Conservation (phyloP, 35 echinoderm and acorn worm genomes). For the Patiria miniata region DNA sequence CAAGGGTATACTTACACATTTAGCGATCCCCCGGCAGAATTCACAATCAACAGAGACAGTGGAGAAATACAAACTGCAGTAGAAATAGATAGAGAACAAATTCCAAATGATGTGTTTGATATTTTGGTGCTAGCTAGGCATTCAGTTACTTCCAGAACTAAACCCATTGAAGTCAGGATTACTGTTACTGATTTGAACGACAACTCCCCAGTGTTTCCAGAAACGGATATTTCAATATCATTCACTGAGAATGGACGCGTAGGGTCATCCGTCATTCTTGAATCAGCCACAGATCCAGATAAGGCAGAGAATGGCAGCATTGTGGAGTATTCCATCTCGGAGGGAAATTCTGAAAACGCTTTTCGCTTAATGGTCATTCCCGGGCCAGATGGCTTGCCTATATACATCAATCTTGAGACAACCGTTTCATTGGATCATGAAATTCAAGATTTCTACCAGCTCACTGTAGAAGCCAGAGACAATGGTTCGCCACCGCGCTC, state of each 20-base stretch:
- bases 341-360: conserved; percentile 62
- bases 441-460: conserved; percentile 74
- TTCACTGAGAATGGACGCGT: conserved; percentile 79
- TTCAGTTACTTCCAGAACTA: conserved; percentile 33
- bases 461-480: conserved; percentile 79
- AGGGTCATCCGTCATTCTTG: conserved; percentile 67
- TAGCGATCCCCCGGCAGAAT: conserved; percentile 53
- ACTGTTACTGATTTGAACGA: conserved; percentile 91
- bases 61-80: conserved; percentile 71
- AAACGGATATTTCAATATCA: conserved; percentile 48
- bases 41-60: conserved; percentile 64
- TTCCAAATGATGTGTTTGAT: conserved; percentile 77
- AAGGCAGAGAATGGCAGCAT: conserved; percentile 66
- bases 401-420: conserved; percentile 53
- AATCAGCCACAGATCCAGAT: conserved; percentile 81
- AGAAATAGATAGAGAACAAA: conserved; percentile 81
- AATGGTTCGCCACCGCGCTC: conserved; percentile 61
- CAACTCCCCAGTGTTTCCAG: conserved; percentile 82
- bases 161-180: conserved; percentile 87
- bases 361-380: conserved; percentile 22
- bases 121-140: conserved; percentile 62
- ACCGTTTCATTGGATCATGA: conserved; percentile 71
- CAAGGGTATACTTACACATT: conserved; percentile 61
- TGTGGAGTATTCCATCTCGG: conserved; percentile 44
- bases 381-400: conserved; percentile 42